These are phyloP conservation scores for Pimephales promelas DNA, from an alignment of 2,113 vertebrate genomes.

Conservation along the genomic window DNA sequence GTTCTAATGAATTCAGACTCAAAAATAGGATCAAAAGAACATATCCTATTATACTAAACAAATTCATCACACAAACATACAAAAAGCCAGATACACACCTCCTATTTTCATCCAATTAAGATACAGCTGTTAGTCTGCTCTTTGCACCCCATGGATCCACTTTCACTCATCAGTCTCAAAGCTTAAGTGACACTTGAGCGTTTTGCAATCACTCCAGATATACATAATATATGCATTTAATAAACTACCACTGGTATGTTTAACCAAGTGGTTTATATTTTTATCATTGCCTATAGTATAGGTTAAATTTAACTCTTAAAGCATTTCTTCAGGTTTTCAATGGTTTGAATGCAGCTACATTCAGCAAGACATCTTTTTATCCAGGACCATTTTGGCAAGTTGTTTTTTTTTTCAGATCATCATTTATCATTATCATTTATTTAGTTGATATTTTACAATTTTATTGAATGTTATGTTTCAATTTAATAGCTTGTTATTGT, in stretches of 20 bases:
- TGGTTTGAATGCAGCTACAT: background rate
- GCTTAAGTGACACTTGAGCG: background rate
- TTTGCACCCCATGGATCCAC: background rate
- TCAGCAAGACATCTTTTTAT: background rate
- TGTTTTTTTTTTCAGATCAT: background rate
- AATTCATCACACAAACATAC: background rate
- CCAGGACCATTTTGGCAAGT: background rate
- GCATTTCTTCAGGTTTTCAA: background rate
- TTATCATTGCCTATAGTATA: background rate
- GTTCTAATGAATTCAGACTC: background rate
- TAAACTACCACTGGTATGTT: background rate
- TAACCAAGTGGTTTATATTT: background rate
- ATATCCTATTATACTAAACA: background rate
- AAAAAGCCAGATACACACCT: background rate
- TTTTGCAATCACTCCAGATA: slow-evolving; percentile 22
- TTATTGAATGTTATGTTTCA: background rate
- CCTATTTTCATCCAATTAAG: background rate
- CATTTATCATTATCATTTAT: too few species aligned
- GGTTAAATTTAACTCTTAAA: background rate
- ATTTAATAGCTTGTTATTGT: background rate
- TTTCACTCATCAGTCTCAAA: background rate
- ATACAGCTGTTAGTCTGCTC: background rate
- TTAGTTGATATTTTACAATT: background rate
- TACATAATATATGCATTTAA: background rate
- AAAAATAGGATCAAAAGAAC: background rate